A percentile compares a stretch with the other conserved stretches of the same genome.
These are phyloP conservation scores for Rhegmatorhina hoffmannsi DNA, from an alignment of 2,113 vertebrate genomes.

Conservation along the genomic window DNA sequence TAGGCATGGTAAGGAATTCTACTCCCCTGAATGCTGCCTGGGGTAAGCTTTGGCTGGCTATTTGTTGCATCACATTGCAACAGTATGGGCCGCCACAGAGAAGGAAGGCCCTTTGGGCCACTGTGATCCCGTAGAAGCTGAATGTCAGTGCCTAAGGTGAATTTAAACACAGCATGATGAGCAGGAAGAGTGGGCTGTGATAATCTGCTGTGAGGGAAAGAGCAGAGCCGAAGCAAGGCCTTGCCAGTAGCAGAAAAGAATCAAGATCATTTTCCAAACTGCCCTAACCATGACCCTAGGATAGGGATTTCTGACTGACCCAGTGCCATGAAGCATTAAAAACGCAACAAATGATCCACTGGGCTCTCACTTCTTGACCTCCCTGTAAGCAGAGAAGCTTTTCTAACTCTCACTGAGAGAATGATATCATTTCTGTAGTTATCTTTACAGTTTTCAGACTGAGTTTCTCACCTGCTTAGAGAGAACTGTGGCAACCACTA, in stretches of 20 bases:
- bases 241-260: background rate
- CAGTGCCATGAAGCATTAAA: slow-evolving; percentile 48
- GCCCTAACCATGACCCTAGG: slow-evolving; percentile 32
- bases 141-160: background rate
- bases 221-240: slow-evolving; percentile 7
- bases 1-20: background rate
- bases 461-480: slow-evolving; percentile 46
- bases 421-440: slow-evolving; percentile 36
- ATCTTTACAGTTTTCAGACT: slow-evolving; percentile 11
- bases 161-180: background rate
- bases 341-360: slow-evolving; percentile 45
- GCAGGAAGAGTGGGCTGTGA: background rate
- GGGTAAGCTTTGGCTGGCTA: background rate
- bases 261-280: slow-evolving; percentile 23
- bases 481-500: background rate
- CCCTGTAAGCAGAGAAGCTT: background rate
- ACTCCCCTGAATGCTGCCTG: background rate
- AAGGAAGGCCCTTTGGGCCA: background rate
- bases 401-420: slow-evolving; percentile 30
- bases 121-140: background rate
- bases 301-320: slow-evolving; percentile 56
- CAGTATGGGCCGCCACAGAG: background rate
- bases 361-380: slow-evolving; percentile 56
- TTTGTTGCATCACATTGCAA: background rate
- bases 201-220: background rate